phyloP scores from a whole-genome alignment of 2,113 vertebrate species.

The Cisticola juncidis region DNA sequence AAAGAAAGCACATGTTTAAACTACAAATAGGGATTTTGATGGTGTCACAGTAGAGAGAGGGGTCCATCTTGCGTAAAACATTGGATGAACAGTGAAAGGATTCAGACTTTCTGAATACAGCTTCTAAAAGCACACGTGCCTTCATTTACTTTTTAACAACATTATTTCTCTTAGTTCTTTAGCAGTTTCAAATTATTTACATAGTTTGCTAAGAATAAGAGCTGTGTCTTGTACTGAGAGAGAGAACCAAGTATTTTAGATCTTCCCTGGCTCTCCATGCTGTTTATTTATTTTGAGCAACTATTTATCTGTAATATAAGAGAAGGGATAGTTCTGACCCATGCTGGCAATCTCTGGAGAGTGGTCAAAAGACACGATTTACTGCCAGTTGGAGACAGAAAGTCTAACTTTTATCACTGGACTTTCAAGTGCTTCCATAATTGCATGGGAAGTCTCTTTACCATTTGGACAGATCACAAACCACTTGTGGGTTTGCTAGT shows the following conservation, averaged over 20 bases:
- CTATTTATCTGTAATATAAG: not conserved
- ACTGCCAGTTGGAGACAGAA: conserved; percentile 9
- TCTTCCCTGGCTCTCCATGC: not conserved
- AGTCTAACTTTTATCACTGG: conserved; percentile 47
- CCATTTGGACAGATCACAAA: conserved; percentile 13
- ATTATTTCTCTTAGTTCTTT: not conserved
- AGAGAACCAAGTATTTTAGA: not conserved
- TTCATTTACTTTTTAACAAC: not conserved
- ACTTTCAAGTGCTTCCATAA: conserved; percentile 18
- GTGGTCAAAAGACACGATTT: not conserved
- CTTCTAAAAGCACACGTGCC: not conserved
- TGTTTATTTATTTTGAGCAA: not conserved
- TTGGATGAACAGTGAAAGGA: not conserved
- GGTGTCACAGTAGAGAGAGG: not conserved
- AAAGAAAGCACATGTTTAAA: not conserved
- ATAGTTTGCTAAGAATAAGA: not conserved
- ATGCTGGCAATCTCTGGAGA: not conserved
- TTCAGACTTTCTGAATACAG: not conserved
- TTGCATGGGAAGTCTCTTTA: conserved; percentile 1
- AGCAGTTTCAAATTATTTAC: not conserved
- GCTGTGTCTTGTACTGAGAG: not conserved
- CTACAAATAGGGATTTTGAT: not conserved
- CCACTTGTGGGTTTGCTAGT: not conserved
- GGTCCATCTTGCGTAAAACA: not conserved
- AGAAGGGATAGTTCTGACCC: not conserved